A percentile compares a stretch with the other conserved stretches of the same genome.
phyloP scores from a whole-genome alignment of 2,113 vertebrate genomes.

The Nothobranchius furzeri region DNA sequence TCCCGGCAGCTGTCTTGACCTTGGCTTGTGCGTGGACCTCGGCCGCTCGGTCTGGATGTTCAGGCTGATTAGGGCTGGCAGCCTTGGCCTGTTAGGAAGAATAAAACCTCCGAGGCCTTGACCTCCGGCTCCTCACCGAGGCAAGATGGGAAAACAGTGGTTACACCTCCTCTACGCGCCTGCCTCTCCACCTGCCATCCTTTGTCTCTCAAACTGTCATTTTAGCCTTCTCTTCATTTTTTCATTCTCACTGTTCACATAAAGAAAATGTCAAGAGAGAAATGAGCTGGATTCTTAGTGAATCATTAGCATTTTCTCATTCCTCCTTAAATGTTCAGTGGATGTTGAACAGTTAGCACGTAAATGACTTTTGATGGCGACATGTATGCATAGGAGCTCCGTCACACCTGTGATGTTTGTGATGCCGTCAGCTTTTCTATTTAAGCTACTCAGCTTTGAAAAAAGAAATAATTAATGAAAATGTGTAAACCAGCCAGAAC shows the following conservation, averaged over 20 bases:
- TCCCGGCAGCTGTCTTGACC: slow-evolving; percentile 20
- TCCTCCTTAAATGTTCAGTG: too few species aligned
- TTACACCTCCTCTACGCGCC: not conserved
- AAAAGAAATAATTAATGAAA: too few species aligned
- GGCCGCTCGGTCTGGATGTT: not conserved
- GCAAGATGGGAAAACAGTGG: not conserved
- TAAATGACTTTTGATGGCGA: too few species aligned
- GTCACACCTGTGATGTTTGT: too few species aligned
- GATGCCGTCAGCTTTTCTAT: too few species aligned
- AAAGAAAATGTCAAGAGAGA: too few species aligned
- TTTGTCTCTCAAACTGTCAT: not conserved
- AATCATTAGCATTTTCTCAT: too few species aligned
- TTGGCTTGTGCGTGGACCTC: slow-evolving; percentile 17
- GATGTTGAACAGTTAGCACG: too few species aligned
- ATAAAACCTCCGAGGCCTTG: slow-evolving; percentile 18
- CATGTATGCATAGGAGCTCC: too few species aligned
- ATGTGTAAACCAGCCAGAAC: too few species aligned
- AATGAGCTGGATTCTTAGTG: too few species aligned
- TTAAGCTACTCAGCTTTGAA: too few species aligned
- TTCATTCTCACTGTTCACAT: not conserved
- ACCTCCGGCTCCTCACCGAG: slow-evolving; percentile 30
- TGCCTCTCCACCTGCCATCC: slow-evolving; percentile 19
- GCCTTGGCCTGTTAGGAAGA: slow-evolving; percentile 21
- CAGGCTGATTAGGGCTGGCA: slow-evolving; percentile 37
- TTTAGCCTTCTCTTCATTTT: not conserved